Evolutionary conservation across 2,888 invertebrate genomes (phyloP).

Genomic region (Exephanes ischioxanthus): DNA sequence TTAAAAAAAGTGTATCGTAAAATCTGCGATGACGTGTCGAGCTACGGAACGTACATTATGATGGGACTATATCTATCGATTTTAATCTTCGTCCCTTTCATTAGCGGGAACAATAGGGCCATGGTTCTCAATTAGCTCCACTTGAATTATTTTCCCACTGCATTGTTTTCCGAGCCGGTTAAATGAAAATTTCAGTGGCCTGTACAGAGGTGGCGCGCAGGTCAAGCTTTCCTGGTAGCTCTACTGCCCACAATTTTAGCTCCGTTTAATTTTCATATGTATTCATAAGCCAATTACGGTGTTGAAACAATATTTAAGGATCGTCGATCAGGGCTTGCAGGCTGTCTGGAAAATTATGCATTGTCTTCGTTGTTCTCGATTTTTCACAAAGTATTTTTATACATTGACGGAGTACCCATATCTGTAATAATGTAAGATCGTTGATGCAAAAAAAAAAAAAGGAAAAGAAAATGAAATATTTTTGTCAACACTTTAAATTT

Average conservation of each 20-base stretch:
- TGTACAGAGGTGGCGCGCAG: not conserved
- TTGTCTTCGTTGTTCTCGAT: not conserved
- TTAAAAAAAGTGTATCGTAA: too few species aligned
- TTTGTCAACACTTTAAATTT: not conserved
- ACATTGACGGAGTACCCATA: not conserved
- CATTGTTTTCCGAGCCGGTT: conserved; percentile 23
- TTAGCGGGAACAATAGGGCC: conserved; percentile 13
- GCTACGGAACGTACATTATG: not conserved
- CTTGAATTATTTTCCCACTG: conserved; percentile 20
- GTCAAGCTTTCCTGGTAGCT: not conserved
- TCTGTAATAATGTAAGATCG: too few species aligned
- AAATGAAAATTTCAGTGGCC: conserved; percentile 1
- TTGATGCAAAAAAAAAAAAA: not conserved
- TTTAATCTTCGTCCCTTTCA: not conserved
- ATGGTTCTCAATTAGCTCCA: conserved; percentile 16
- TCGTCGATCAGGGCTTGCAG: conserved; percentile 17
- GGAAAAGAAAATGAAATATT: not conserved
- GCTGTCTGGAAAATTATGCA: not conserved
- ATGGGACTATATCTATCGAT: not conserved
- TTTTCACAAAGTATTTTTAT: not conserved
- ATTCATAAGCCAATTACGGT: conserved; percentile 80
- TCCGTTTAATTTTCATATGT: conserved; percentile 73
- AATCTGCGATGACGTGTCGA: not conserved
- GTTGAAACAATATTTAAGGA: conserved; percentile 76
- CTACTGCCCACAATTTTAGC: not conserved